These are phyloP conservation scores for Oscheius myriophilus DNA, from an alignment of 2,888 invertebrate genomes.

Conservation along the genomic window DNA sequence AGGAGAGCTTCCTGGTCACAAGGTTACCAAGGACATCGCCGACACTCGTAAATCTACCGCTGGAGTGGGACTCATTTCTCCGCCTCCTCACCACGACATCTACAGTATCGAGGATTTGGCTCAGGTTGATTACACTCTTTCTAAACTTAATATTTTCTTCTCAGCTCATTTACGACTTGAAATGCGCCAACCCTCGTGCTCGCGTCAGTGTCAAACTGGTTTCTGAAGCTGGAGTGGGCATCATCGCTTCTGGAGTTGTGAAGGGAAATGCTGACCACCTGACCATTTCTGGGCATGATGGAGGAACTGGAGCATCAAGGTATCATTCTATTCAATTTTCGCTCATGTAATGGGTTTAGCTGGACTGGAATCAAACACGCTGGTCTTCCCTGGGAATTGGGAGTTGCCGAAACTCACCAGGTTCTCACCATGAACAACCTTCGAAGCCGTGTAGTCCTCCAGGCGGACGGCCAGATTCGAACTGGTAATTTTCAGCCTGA, in stretches of 20 bases:
- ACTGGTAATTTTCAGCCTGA: slow-evolving; percentile 77
- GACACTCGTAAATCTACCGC: slow-evolving; percentile 92
- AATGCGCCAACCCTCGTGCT: slow-evolving; percentile 93
- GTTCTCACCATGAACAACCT: slow-evolving; percentile 73
- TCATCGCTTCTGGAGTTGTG: slow-evolving; percentile 97
- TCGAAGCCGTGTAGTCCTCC: slow-evolving; percentile 89
- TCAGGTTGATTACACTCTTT: slow-evolving; percentile 76
- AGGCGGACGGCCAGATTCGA: slow-evolving; percentile 93
- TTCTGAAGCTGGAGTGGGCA: slow-evolving; percentile 97
- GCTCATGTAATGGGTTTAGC: slow-evolving; percentile 31
- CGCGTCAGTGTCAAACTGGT: slow-evolving; percentile 96
- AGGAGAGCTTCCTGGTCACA: slow-evolving; percentile 90
- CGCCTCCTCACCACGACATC: slow-evolving; percentile 99
- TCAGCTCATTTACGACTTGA: slow-evolving; percentile 91
- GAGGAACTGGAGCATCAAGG: slow-evolving; percentile 88
- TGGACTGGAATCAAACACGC: slow-evolving; percentile 99
- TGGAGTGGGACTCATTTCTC: slow-evolving; percentile 96
- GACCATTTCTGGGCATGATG: slow-evolving; percentile 98
- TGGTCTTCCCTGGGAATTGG: slow-evolving; percentile 97
- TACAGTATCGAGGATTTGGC: slow-evolving; percentile 99
- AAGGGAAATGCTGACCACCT: slow-evolving; percentile 98
- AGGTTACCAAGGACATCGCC: slow-evolving; percentile 91
- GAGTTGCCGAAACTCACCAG: slow-evolving; percentile 97
- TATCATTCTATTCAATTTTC: not conserved
- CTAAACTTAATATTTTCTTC: slow-evolving; percentile 33